phyloP scores from a whole-genome alignment of 2,797 vertebrate species.

The Babyrousa celebensis region DNA sequence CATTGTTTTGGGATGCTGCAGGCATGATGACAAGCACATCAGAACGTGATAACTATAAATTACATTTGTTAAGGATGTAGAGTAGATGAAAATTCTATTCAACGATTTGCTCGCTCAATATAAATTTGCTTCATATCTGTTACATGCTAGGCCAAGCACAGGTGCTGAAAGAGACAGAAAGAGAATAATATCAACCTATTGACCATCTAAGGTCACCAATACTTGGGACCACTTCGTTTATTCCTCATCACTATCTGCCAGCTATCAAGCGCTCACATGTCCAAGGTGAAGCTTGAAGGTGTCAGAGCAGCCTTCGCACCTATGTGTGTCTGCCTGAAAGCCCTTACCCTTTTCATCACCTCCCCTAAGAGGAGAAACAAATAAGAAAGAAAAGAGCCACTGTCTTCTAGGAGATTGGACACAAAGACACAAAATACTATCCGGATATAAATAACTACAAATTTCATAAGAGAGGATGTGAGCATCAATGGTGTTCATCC shows the following conservation, averaged over 20 bases:
- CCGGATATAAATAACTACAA: background rate
- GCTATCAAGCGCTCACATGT: background rate
- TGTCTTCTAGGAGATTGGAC: background rate
- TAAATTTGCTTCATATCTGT: background rate
- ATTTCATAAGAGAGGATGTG: background rate
- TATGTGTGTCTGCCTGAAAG: background rate
- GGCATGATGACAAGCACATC: background rate
- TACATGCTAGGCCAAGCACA: background rate
- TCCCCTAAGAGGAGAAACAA: background rate
- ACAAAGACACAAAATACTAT: background rate
- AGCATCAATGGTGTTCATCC: background rate
- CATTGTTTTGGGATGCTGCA: background rate
- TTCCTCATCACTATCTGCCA: background rate
- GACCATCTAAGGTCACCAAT: background rate
- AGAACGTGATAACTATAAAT: background rate
- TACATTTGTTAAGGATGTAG: background rate
- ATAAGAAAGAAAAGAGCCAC: background rate
- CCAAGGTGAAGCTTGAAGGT: background rate
- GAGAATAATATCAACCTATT: background rate
- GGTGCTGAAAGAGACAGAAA: background rate
- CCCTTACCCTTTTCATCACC: background rate
- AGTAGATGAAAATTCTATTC: background rate
- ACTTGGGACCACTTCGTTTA: background rate
- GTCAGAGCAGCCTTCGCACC: background rate
- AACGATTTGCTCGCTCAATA: background rate